phyloP scores from a whole-genome alignment of 2,888 invertebrate species.

The Brachynemurus nebulosus region DNA sequence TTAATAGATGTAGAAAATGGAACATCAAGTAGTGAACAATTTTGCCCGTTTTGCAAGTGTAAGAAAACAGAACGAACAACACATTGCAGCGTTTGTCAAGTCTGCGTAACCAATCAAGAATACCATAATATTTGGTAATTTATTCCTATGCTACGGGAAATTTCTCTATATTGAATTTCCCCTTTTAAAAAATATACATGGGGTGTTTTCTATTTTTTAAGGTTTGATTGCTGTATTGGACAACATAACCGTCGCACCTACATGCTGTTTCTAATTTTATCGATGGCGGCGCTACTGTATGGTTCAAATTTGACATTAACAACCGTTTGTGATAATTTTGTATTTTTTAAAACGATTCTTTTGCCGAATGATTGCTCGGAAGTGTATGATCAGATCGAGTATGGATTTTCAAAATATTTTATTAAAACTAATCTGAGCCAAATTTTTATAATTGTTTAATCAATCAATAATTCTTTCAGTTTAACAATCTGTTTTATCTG shows the following conservation, averaged over 20 bases:
- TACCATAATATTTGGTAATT: conserved; percentile 69
- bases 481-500: conserved; percentile 41
- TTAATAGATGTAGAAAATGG: conserved; percentile 15
- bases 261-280: conserved; percentile 49
- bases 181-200: neutral
- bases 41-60: conserved; percentile 46
- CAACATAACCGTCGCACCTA: conserved; percentile 65
- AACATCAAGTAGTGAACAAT: conserved; percentile 23
- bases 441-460: conserved; percentile 1
- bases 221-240: conserved; percentile 76
- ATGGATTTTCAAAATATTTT: conserved; percentile 28
- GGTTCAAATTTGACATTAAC: conserved; percentile 72
- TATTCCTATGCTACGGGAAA: too few species aligned
- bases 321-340: conserved; percentile 72
- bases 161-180: too few species aligned
- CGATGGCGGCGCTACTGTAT: conserved; percentile 50
- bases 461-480: conserved; percentile 29
- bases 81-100: conserved; percentile 73
- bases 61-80: conserved; percentile 53
- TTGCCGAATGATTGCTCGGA: conserved; percentile 75
- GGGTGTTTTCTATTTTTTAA: conserved; percentile 27
- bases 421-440: conserved; percentile 5
- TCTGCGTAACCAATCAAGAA: conserved; percentile 62
- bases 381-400: conserved; percentile 67
- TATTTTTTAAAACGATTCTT: conserved; percentile 49